Evolutionary conservation across 92 coral and sea anemone species (phyloP).

Genomic region (Phenganax stokvisi): DNA sequence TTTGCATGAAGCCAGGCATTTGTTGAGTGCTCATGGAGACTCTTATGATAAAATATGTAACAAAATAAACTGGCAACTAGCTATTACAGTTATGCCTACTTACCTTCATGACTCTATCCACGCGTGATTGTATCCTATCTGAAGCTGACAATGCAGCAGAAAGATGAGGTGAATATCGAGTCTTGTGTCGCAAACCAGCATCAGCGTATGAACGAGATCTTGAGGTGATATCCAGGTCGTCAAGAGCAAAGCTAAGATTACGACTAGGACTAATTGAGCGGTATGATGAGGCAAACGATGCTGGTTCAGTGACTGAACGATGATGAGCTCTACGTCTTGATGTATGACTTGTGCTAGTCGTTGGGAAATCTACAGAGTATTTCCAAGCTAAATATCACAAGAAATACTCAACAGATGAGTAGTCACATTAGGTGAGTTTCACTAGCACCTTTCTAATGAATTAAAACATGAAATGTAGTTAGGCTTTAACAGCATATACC

Average conservation of each 20-base stretch:
- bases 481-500: not conserved
- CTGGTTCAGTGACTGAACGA: conserved; percentile 87
- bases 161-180: conserved; percentile 86
- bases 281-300: conserved; percentile 60
- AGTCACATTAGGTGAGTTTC: not conserved
- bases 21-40: too few relatives aligned
- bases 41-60: too few relatives aligned
- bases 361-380: conserved; percentile 88
- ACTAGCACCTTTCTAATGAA: not conserved
- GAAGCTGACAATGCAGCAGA: conserved; percentile 93
- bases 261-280: conserved; percentile 91
- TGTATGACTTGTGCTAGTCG: conserved; percentile 40
- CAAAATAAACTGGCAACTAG: too few relatives aligned
- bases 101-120: conserved; percentile 62
- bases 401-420: not conserved
- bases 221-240: conserved; percentile 70
- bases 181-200: conserved; percentile 70
- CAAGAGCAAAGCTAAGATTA: conserved; percentile 78
- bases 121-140: conserved; percentile 88
- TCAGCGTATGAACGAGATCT: conserved; percentile 71
- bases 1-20: too few relatives aligned
- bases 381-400: conserved; percentile 67
- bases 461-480: not conserved
- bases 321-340: conserved; percentile 53
- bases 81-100: not conserved